These are phyloP conservation scores for Epiblema foenella DNA, from an alignment of 2,888 invertebrate species.

Conservation along the genomic window DNA sequence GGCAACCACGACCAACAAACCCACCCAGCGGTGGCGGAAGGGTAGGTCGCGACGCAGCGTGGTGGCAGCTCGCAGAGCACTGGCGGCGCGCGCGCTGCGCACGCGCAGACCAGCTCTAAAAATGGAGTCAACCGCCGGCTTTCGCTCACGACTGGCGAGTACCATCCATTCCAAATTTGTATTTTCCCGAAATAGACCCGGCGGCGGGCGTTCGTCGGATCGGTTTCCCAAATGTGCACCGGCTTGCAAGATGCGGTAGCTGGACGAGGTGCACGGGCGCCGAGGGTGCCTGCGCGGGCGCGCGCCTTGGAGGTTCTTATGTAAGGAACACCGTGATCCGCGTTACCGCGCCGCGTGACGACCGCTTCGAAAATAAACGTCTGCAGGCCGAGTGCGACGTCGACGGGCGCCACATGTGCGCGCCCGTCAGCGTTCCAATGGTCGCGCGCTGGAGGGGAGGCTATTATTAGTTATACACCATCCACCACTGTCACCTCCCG, in stretches of 20 bases:
- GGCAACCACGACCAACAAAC: constrained; percentile 54
- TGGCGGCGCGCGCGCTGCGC: constrained; percentile 79
- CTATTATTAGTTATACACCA: constrained; percentile 83
- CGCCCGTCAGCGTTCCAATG: constrained; percentile 74
- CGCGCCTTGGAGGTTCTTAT: constrained; percentile 66
- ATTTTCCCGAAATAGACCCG: constrained; percentile 90
- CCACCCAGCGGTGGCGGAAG: constrained; percentile 59
- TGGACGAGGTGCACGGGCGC: constrained; percentile 61
- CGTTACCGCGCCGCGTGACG: constrained; percentile 82
- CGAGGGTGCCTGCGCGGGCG: constrained; percentile 57
- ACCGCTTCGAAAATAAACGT: constrained; percentile 82
- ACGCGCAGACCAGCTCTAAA: constrained; percentile 84
- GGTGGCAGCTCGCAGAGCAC: constrained; percentile 78
- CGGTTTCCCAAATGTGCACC: constrained; percentile 83
- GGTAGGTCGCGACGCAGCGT: constrained; percentile 79
- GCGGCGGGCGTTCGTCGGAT: constrained; percentile 83
- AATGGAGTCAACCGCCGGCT: constrained; percentile 83
- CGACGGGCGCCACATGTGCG: constrained; percentile 81
- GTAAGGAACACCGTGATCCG: constrained; percentile 78
- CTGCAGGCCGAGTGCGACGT: constrained; percentile 67
- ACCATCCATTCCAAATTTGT: constrained; percentile 91
- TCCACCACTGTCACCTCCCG: constrained; percentile 85
- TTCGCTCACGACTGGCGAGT: constrained; percentile 82
- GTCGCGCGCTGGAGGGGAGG: constrained; percentile 81
- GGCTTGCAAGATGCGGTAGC: constrained; percentile 74